A percentile compares a stretch with the other conserved stretches of the same genome.
Conservation (phyloP, 2,797 vertebrate species). For the Echiichthys vipera region DNA sequence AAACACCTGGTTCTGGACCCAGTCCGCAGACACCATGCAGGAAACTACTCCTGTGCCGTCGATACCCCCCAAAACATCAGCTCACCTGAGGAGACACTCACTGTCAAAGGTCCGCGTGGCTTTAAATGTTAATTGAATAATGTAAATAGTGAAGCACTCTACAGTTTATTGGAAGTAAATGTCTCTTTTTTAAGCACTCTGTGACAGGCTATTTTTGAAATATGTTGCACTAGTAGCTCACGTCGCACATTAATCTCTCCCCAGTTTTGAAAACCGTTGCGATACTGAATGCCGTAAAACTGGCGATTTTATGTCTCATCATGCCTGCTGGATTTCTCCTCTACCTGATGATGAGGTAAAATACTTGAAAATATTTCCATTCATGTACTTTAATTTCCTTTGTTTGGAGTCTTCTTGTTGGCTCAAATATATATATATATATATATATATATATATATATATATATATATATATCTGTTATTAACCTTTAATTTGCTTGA, state of each 20-base stretch:
- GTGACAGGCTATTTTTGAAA: neutral
- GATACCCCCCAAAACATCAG: neutral
- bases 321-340: neutral
- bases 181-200: neutral
- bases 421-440: no score
- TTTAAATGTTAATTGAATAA: neutral
- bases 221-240: neutral
- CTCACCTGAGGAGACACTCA: slow-evolving; percentile 14
- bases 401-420: neutral
- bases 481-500: neutral
- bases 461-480: no score
- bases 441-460: no score
- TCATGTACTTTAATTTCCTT: neutral
- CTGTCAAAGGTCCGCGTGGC: slow-evolving; percentile 26
- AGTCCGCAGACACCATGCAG: slow-evolving; percentile 11
- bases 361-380: no score
- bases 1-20: slow-evolving; percentile 30
- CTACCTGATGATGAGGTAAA: slow-evolving; percentile 26
- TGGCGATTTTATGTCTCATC: neutral
- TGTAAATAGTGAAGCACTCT: no score
- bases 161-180: no score
- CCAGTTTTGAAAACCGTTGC: neutral
- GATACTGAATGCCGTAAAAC: slow-evolving; percentile 7
- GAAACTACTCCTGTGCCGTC: slow-evolving; percentile 34
- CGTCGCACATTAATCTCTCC: slow-evolving; percentile 1